Evolutionary conservation across 2,113 vertebrate genomes (phyloP).

Genomic region (Corvus moneduloides): DNA sequence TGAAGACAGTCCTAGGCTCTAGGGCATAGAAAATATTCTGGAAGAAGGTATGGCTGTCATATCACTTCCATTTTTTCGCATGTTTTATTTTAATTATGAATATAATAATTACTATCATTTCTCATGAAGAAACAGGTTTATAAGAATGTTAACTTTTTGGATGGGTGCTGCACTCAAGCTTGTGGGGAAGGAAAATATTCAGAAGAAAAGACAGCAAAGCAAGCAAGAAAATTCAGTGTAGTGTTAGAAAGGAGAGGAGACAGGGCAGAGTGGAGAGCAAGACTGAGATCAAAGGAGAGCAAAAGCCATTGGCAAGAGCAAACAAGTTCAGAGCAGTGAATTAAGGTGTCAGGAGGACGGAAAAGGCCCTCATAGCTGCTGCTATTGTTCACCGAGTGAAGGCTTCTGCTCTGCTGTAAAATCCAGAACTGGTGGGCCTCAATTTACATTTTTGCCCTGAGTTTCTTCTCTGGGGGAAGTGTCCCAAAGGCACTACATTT

Average conservation of each 20-base stretch:
- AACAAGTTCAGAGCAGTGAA: constrained; percentile 40
- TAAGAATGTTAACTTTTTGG: not conserved
- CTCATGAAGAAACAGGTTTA: not conserved
- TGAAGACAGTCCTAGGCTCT: constrained; percentile 22
- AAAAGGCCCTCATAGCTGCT: not conserved
- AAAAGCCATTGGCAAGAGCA: constrained; percentile 36
- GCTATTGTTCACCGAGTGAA: not conserved
- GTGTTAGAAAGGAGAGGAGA: not conserved
- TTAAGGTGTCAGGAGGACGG: not conserved
- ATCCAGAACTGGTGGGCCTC: not conserved
- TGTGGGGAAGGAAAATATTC: not conserved
- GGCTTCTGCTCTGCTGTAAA: not conserved
- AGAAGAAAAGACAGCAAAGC: not conserved
- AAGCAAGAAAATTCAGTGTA: not conserved
- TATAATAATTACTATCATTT: not conserved
- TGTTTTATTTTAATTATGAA: constrained; percentile 10
- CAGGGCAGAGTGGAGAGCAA: not conserved
- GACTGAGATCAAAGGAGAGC: constrained; percentile 6
- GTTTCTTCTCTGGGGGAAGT: not conserved
- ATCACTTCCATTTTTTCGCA: not conserved
- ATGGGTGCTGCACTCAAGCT: not conserved
- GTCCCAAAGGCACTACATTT: not conserved
- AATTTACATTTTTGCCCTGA: not conserved
- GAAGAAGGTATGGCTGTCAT: not conserved
- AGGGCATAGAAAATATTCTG: constrained; percentile 36